Evolutionary conservation across 2,888 invertebrate genomes (phyloP).

Genomic region (Homarus gammarus): DNA sequence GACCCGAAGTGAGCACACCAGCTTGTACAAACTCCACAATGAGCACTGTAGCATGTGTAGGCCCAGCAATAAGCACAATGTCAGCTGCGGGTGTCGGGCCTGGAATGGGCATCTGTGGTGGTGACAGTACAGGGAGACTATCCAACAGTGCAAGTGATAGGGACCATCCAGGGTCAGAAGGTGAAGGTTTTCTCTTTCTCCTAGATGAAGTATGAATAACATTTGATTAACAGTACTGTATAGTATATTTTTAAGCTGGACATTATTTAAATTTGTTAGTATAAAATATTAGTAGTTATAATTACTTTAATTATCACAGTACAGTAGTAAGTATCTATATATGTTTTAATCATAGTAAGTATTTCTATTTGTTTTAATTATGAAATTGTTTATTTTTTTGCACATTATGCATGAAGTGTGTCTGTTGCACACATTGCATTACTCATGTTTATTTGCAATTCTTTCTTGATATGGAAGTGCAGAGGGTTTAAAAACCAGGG

Average conservation of each 20-base stretch:
- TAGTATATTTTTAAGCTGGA: neutral
- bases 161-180: neutral
- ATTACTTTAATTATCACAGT: no score
- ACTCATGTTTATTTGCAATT: no score
- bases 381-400: no score
- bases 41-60: conserved; percentile 22
- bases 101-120: neutral
- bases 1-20: neutral
- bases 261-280: no score
- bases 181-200: conserved; percentile 21
- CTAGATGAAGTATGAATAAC: neutral
- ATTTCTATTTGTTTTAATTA: no score
- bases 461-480: no score
- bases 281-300: no score
- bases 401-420: no score
- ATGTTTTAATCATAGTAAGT: no score
- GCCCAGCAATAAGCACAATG: neutral
- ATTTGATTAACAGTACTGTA: neutral
- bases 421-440: no score
- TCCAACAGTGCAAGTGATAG: neutral
- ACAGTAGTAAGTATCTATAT: no score
- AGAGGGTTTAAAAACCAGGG: no score
- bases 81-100: conserved; percentile 6
- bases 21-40: conserved; percentile 10
- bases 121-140: neutral